Conservation (phyloP, 1,140 invertebrate species). For the Papilio glaucus region DNA sequence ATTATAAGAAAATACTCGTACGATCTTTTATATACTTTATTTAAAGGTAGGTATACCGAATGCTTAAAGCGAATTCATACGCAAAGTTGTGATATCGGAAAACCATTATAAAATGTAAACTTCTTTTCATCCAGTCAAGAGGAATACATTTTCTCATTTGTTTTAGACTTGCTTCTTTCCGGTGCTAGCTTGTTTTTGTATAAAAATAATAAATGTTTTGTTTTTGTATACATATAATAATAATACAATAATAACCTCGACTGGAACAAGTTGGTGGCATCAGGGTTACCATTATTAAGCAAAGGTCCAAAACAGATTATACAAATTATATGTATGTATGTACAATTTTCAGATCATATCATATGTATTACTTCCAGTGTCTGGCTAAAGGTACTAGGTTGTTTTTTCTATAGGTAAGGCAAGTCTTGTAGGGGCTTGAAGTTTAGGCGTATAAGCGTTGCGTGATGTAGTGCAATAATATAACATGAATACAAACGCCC, state of each 20-base stretch:
- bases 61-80: too few relatives aligned
- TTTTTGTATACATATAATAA: too few relatives aligned
- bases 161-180: too few relatives aligned
- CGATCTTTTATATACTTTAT: too few relatives aligned
- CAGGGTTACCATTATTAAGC: not conserved
- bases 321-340: not conserved
- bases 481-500: not conserved
- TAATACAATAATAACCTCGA: not conserved
- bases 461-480: conserved; percentile 6
- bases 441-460: not conserved
- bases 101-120: too few relatives aligned
- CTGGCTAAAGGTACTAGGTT: not conserved
- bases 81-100: too few relatives aligned
- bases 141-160: too few relatives aligned
- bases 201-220: too few relatives aligned
- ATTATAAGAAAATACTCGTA: not conserved
- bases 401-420: not conserved
- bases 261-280: not conserved
- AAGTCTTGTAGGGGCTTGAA: not conserved
- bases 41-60: too few relatives aligned
- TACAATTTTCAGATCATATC: not conserved
- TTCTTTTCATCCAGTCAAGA: too few relatives aligned
- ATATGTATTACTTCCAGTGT: not conserved
- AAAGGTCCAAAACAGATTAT: not conserved
- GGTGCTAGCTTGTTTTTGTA: too few relatives aligned